These are phyloP conservation scores for Rallus limicola DNA, from an alignment of 2,113 vertebrate genomes.

Conservation along the genomic window DNA sequence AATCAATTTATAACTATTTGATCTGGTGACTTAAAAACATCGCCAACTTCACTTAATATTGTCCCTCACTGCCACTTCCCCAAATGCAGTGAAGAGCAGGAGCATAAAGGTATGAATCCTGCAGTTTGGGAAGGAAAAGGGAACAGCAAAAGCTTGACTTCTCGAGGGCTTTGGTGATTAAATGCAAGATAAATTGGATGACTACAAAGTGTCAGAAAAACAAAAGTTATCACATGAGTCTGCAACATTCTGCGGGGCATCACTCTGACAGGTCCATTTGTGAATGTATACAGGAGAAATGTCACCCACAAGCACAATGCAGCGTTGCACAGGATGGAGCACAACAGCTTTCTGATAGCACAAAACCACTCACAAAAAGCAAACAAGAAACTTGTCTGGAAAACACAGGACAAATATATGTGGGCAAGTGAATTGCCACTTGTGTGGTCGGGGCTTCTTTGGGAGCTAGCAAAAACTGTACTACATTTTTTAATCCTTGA, in stretches of 20 bases:
- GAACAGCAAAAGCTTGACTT: not conserved
- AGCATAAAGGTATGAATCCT: not conserved
- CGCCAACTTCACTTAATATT: not conserved
- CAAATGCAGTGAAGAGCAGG: not conserved
- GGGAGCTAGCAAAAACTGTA: not conserved
- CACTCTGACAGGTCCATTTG: not conserved
- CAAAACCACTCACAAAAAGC: not conserved
- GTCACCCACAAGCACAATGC: not conserved
- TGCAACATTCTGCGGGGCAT: not conserved
- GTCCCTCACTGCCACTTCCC: not conserved
- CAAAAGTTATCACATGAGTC: not conserved
- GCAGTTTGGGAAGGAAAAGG: not conserved
- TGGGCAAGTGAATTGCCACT: not conserved
- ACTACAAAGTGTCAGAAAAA: not conserved
- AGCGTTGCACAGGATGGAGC: not conserved
- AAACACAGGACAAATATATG: not conserved
- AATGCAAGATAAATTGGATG: not conserved
- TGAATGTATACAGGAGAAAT: not conserved
- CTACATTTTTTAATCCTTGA: not conserved
- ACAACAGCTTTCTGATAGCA: not conserved
- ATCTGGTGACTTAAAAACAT: not conserved
- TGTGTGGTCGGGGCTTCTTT: not conserved
- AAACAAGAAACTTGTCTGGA: not conserved
- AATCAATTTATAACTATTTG: constrained; percentile 3
- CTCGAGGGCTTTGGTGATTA: not conserved